These are phyloP conservation scores for Leptodactylus fallax DNA, from an alignment of 2,797 vertebrate species.

Conservation along the genomic window DNA sequence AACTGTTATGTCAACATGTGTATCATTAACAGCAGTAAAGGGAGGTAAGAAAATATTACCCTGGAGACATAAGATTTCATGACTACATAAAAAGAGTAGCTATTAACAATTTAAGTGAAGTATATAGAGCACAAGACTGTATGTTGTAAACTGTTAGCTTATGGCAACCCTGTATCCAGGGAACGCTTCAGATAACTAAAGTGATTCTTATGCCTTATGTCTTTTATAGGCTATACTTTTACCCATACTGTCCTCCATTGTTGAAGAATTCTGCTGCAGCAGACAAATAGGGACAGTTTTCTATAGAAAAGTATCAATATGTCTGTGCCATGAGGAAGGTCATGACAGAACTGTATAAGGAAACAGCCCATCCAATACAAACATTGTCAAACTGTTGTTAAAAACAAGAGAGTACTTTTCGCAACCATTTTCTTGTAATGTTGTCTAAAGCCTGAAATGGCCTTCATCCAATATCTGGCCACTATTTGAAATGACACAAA, in stretches of 20 bases:
- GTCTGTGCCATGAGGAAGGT: too few species aligned
- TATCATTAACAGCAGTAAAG: too few species aligned
- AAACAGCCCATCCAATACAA: not conserved
- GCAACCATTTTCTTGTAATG: not conserved
- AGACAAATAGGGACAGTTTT: too few species aligned
- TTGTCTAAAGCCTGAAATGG: not conserved
- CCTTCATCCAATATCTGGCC: not conserved
- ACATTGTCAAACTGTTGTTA: not conserved
- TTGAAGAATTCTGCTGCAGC: not conserved
- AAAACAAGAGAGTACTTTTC: not conserved
- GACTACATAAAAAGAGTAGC: too few species aligned
- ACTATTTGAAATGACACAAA: too few species aligned
- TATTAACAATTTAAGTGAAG: not conserved
- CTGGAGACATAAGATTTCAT: too few species aligned
- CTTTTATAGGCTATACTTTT: too few species aligned
- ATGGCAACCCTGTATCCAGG: not conserved
- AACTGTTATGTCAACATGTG: not conserved
- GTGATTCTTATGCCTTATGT: too few species aligned
- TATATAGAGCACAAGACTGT: not conserved
- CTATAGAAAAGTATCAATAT: too few species aligned
- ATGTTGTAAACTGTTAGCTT: not conserved
- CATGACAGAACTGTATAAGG: too few species aligned
- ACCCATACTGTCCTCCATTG: not conserved
- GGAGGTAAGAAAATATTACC: too few species aligned
- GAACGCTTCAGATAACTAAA: too few species aligned